phyloP scores from a whole-genome alignment of 2,113 vertebrate genomes.

The Dolichallabes microphthalmus region DNA sequence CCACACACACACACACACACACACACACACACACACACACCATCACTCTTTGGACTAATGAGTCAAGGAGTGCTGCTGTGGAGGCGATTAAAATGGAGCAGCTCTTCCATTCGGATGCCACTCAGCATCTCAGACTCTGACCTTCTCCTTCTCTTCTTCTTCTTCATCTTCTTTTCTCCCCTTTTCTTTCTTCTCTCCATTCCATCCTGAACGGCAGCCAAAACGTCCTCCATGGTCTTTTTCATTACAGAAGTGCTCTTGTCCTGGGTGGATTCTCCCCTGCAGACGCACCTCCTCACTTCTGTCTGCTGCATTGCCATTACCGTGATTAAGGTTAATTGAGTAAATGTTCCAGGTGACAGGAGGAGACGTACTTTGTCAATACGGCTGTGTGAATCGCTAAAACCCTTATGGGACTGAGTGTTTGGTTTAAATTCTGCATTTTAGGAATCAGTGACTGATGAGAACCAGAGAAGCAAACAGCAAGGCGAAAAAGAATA shows the following conservation, averaged over 20 bases:
- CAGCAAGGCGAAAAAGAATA: conserved; percentile 5
- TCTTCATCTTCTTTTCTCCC: background rate
- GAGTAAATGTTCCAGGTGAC: conserved; percentile 41
- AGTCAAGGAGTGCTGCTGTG: conserved; percentile 44
- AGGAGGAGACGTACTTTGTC: background rate
- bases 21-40: conserved; percentile 24
- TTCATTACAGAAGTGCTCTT: conserved; percentile 51
- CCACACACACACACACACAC: conserved; percentile 12
- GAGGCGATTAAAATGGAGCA: conserved; percentile 24
- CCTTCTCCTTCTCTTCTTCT: background rate
- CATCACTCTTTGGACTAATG: conserved; percentile 50
- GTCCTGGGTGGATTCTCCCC: conserved; percentile 30
- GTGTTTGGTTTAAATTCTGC: conserved; percentile 17
- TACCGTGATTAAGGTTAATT: conserved; percentile 52
- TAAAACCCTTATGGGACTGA: background rate
- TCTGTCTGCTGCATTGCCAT: conserved; percentile 42
- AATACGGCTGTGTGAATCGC: background rate
- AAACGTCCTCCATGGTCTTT: conserved; percentile 29
- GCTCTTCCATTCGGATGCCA: conserved; percentile 33
- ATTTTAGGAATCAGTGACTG: conserved; percentile 22
- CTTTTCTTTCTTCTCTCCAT: background rate
- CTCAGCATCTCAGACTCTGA: conserved; percentile 13
- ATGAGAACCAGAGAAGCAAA: conserved; percentile 21
- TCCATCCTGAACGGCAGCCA: conserved; percentile 45
- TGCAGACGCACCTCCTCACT: conserved; percentile 16